Base-by-base conservation (phyloP, 2,113 vertebrate genomes). In the Odobenus rosmarus region DNA sequence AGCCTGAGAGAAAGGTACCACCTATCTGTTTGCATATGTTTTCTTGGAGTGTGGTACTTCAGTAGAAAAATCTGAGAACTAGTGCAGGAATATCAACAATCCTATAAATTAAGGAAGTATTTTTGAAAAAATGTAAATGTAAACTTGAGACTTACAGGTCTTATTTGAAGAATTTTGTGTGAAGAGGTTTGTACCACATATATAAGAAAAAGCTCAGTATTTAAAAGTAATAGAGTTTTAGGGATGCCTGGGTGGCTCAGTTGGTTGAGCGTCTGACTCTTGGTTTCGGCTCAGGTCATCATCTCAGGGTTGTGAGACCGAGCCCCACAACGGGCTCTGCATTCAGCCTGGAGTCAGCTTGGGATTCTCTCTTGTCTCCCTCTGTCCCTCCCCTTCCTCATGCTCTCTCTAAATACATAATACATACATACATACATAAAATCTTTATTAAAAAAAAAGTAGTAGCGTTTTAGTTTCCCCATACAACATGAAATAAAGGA, bases 91-190 rank as follows among this genome's bases (percentile, higher is more conserved):
- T 88, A 94, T 33, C 24, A 87, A 72, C 7, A 74, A 83, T 36
- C 64, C 6, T 92, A 69, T 49, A 93, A 91, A 92, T 79, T 59
- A 51, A 71, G 31, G 11, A 79, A 49, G 33, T 31, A 42, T n/a
- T 93, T 81, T 86, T 72, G 46, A 10, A 26, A 80, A 93, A 72
- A 21, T 1, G 39, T 87, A 57, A 83, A 55, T 90, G 4, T 79
- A 87, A 97, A 93, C 79, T 42, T 81, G 74, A 84, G 33, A 21
- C 62, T 74, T 87, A 86, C 5, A 76, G 18, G 86, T 72, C 64
- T 72, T 61, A 88, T 14, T 0, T 85, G 89, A 95, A 13, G 19
- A 83, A 88, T 82, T 51, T 21, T 85, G 3, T 46, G 11, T 90
- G 39, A 88, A 95, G 3, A 87, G 15, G 36, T 92, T 85, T 95